A percentile compares a stretch with the other conserved stretches of the same genome.
These are phyloP conservation scores for Salminus brasiliensis DNA, from an alignment of 2,113 vertebrate species.

Conservation along the genomic window DNA sequence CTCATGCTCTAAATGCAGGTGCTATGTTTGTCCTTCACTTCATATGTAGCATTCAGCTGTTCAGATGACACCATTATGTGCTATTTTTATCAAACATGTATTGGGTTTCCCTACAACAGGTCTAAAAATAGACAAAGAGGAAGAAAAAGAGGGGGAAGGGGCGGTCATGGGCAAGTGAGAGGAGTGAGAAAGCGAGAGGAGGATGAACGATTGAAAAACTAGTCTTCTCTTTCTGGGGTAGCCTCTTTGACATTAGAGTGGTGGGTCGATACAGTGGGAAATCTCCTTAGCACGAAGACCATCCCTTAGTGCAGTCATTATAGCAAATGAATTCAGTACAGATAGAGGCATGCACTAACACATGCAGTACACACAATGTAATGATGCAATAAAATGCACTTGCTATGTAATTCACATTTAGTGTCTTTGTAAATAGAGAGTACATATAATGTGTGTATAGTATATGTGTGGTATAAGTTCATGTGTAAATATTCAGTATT, in stretches of 20 bases:
- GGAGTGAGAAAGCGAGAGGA: slow-evolving; percentile 16
- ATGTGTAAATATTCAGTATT: too few species aligned
- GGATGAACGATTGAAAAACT: slow-evolving; percentile 20
- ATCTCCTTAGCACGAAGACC: background rate
- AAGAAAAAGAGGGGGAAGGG: background rate
- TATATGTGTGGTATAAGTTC: too few species aligned
- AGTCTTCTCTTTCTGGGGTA: background rate
- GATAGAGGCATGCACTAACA: background rate
- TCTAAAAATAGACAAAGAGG: slow-evolving; percentile 38
- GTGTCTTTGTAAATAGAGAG: background rate
- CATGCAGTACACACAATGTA: background rate
- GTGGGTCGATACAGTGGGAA: background rate
- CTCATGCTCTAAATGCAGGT: background rate
- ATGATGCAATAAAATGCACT: background rate
- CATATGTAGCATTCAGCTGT: background rate
- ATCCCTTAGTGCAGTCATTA: slow-evolving; percentile 9
- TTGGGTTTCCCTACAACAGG: slow-evolving; percentile 42
- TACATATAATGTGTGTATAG: too few species aligned
- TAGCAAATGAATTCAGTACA: background rate
- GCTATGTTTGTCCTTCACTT: slow-evolving; percentile 16
- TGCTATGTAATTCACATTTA: background rate
- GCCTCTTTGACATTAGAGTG: background rate
- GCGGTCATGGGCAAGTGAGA: background rate
- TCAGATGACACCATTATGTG: slow-evolving; percentile 19
- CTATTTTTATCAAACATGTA: slow-evolving; percentile 47